Conservation (phyloP, 2,888 invertebrate genomes). For the Hyposoter didymator region DNA sequence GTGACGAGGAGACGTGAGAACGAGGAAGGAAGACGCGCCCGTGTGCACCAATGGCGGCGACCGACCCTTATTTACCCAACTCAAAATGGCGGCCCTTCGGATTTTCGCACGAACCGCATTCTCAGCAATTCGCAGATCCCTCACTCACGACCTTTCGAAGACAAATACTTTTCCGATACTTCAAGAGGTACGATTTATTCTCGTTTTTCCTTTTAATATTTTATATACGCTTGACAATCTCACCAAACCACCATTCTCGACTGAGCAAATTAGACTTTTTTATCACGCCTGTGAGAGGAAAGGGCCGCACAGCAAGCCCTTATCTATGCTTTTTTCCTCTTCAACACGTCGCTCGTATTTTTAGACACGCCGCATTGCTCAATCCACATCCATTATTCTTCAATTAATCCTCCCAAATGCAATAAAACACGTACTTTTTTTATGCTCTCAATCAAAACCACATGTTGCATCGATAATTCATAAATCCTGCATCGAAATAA, state of each 20-base stretch:
- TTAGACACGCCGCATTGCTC: slow-evolving; percentile 26
- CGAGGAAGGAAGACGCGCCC: slow-evolving; percentile 81
- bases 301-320: slow-evolving; percentile 71
- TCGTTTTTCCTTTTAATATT: background rate
- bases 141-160: slow-evolving; percentile 5
- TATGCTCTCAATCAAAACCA: slow-evolving; percentile 32
- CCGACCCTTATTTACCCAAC: slow-evolving; percentile 81
- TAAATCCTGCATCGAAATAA: background rate
- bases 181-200: slow-evolving; percentile 70
- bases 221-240: background rate
- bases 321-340: slow-evolving; percentile 61
- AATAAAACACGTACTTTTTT: slow-evolving; percentile 28
- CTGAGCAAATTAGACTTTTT: background rate
- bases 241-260: background rate
- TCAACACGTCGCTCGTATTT: slow-evolving; percentile 45
- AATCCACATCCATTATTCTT: background rate
- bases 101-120: slow-evolving; percentile 76
- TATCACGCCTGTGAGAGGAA: slow-evolving; percentile 34
- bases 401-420: background rate
- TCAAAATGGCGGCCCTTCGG: slow-evolving; percentile 82
- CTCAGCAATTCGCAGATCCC: slow-evolving; percentile 62
- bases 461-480: slow-evolving; percentile 53
- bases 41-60: slow-evolving; percentile 82
- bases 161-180: slow-evolving; percentile 56
- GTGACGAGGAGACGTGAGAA: slow-evolving; percentile 47